Base-by-base conservation (phyloP, 2,797 vertebrate genomes). In the Sciurus vulgaris region DNA sequence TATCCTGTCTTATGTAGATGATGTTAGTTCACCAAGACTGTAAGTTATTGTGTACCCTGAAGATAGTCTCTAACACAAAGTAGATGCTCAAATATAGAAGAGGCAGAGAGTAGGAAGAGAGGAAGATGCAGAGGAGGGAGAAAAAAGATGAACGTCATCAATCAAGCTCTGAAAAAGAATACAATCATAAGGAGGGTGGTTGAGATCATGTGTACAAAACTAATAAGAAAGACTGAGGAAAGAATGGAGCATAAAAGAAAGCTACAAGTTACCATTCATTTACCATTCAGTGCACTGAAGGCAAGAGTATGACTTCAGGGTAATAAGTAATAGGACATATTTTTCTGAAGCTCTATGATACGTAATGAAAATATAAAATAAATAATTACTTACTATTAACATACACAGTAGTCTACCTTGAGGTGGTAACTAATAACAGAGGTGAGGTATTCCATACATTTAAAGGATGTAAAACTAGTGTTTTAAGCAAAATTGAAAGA, bases 401-500 rank as follows among this genome's bases (percentile, higher is more conserved):
- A 72, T 67, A 22, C 6, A 78, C 0, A 63, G 4, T 59, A 56
- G 74, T 49, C 41, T 84, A 38, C 70, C 69, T 86, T 76, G 4
- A 38, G 35, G 5, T 41, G 10, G 11, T 83, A 67, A 61, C n/a
- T 72, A 85, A 22, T 65, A 17, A 61, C 2, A n/a, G 14, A 73
- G 33, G 1, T 17, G 90, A 4, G 0, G 4, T 54, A 33, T 65
- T 90, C 38, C 69, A 72, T n/a, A n/a, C 9, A 77, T 77, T 87
- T 24, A 47, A 79, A 49, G 77, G n/a, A 49, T 1, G 49, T 44
- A 81, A 0, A 0, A 38, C 4, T 65, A 38, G 4, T 79, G 3
- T 70, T 74, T 90, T 93, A 73, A 95, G 9, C 11, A 88, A 67
- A 96, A 91, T 85, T 63, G 5, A 33, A 92, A 26, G 47, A 94